Base-by-base conservation (phyloP, 2,113 vertebrate genomes). In the Podocnemis expansa region DNA sequence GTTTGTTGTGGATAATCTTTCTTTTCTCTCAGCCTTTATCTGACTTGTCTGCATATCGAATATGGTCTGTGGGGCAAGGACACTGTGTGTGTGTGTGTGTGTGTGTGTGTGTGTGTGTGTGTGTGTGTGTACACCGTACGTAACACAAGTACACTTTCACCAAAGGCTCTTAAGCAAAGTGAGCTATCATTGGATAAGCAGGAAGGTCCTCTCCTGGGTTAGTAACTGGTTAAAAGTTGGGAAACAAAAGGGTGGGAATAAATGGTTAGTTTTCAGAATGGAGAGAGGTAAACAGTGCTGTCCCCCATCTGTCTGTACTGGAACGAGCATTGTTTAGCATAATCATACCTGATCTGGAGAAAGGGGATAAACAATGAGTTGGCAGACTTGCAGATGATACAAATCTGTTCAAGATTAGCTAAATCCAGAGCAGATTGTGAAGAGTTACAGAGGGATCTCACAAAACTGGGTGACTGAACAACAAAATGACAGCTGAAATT, bases 21-120 rank as follows among this genome's bases (percentile, higher is more conserved):
- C 9, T 45, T 49, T 19, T n/a, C 25, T 27, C 22, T 22, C 38
- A 25, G 22, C 73, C 25, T 16, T 43, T 76, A 25, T 1, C 3
- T 38, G 16, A 5, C 5, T 5, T 27, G 13, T 17, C 70, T 1
- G 0, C 6, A 27, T 1, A 29, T 45, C 1, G 0, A 19, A 78
- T 19, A 12, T 27, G 3, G 31, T 27, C 82, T 56, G 17, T 22
- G n/a, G 83, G 29, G 60, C 8, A 43, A 54, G 80, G 60, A 41
- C 27, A 2, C n/a, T 19, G 10, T 0, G 11, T 29, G 0, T 19
- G 16, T 63, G 14, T n/a, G n/a, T n/a, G n/a, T n/a, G n/a, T n/a
- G n/a, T n/a, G 47, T 47, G 47, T 47, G 47, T 47, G 47, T 47
- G 47, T 47, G 47, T 47, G 10, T 10, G 47, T 47, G 10, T 10